Base-by-base conservation (phyloP, 2,113 vertebrate genomes). In the mouse (Mus musculus) region DNA sequence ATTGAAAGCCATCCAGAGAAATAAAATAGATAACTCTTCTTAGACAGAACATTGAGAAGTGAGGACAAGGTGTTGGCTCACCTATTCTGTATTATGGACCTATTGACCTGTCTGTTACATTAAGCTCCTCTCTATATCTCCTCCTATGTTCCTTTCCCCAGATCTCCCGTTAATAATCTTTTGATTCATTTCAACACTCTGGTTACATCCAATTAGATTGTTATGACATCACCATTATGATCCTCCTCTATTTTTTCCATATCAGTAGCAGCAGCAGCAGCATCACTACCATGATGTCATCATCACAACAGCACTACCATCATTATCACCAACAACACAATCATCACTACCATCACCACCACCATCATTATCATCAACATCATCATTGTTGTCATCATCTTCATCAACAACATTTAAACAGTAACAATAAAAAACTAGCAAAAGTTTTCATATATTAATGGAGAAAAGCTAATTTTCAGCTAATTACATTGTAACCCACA, bases 401-500 rank as follows among this genome's bases (percentile, higher is more conserved):
- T 39, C 19, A 46, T 46, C 73, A 49, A 22, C 0, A 22, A 22
- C 0, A 22, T 16, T 46, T 39, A 87, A 73, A 65, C 2, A 85
- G 10, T 22, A 88, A 30, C 39, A 90, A 46, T 28, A 59, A 59
- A 88, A 95, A 82, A 67, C 20, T 63, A 30, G 13, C 36, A 24
- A 56, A 78, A 93, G 3, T 54, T 94, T 84, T 69, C 72, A n/a
- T 88, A n/a, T 89, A 76, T 39, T 69, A 88, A 69, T 86, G 54
- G 54, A 81, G 28, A 95, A 76, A 28, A 75, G 42, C 39, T 92
- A 49, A 56, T 88, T 96, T 96, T 88, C 42, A 95, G 80, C 96
- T 88, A 95, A 95, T 90, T 93, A 87, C 0, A 97, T 95, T 96
- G 75, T 88, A 92, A 90, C 95, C 76, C 91, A 52, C 77, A 78